These are phyloP conservation scores for Gandaritis pyraliata DNA, from an alignment of 2,888 invertebrate species.

Conservation along the genomic window DNA sequence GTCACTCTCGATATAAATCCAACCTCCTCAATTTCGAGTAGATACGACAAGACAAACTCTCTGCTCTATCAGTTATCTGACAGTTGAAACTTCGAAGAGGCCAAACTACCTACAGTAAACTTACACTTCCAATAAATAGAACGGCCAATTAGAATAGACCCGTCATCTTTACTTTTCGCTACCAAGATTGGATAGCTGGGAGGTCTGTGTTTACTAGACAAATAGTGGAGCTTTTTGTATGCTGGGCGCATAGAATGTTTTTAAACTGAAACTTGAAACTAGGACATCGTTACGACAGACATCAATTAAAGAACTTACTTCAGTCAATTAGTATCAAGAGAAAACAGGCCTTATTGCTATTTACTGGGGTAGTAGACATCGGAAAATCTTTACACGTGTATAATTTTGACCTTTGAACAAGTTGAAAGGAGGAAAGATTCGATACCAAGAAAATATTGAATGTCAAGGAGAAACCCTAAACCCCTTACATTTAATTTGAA, in stretches of 20 bases:
- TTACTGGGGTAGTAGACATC: not conserved
- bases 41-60: conserved; percentile 51
- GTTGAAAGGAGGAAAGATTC: conserved; percentile 2
- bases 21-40: conserved; percentile 21
- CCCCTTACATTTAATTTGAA: not conserved
- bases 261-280: conserved; percentile 61
- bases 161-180: conserved; percentile 19
- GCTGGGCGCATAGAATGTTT: conserved; percentile 47
- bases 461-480: conserved; percentile 2
- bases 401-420: conserved; percentile 4
- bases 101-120: conserved; percentile 38
- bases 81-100: conserved; percentile 43
- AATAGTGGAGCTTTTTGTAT: conserved; percentile 25
- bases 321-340: too few species aligned
- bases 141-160: conserved; percentile 42
- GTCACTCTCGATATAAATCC: too few species aligned
- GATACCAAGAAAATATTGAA: not conserved
- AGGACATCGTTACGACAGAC: conserved; percentile 50
- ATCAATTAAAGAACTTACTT: conserved; percentile 49
- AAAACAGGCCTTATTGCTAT: not conserved
- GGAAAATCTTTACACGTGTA: not conserved
- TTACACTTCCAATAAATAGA: conserved; percentile 29
- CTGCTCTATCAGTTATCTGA: conserved; percentile 51
- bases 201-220: conserved; percentile 44
- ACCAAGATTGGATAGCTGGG: conserved; percentile 28